Evolutionary conservation across 2,888 invertebrate species (phyloP).

Genomic region (Lepetodrilus schrolli): DNA sequence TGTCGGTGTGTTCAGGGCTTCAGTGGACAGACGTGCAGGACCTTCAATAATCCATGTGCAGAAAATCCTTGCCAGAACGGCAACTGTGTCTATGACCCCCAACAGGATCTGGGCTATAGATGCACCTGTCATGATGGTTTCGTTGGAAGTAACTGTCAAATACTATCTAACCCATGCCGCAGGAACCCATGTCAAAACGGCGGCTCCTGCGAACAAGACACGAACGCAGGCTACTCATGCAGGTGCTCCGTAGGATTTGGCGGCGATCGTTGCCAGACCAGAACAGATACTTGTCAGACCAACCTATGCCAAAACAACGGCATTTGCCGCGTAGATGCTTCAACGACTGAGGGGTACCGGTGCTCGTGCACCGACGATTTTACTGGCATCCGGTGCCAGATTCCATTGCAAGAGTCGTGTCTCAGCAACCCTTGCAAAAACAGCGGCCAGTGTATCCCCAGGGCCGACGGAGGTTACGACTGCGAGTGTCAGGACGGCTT

Average conservation of each 20-base stretch:
- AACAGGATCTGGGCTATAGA: background rate
- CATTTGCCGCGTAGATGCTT: background rate
- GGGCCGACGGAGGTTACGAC: slow-evolving; percentile 3
- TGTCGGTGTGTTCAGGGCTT: slow-evolving; percentile 7
- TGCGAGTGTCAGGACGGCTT: slow-evolving; percentile 19
- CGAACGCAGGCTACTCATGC: slow-evolving; percentile 15
- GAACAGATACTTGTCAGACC: background rate
- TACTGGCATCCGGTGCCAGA: slow-evolving; percentile 16
- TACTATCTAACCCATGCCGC: background rate
- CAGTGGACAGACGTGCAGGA: background rate
- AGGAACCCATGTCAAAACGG: slow-evolving; percentile 1
- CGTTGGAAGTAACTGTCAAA: background rate
- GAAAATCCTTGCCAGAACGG: slow-evolving; percentile 16
- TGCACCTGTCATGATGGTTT: slow-evolving; percentile 19
- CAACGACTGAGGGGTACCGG: background rate
- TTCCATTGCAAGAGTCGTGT: background rate
- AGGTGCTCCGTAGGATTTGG: slow-evolving; percentile 11
- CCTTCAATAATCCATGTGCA: background rate
- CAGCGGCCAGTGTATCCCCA: background rate
- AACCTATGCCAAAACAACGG: slow-evolving; percentile 4
- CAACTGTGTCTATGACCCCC: background rate
- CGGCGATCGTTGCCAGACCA: slow-evolving; percentile 26
- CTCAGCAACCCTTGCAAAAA: background rate
- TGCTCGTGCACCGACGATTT: slow-evolving; percentile 13
- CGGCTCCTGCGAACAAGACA: background rate